Evolutionary conservation across 2,888 invertebrate species (phyloP), one percentile per base, ranked within the genome.

Genomic region (Acleris literana): DNA sequence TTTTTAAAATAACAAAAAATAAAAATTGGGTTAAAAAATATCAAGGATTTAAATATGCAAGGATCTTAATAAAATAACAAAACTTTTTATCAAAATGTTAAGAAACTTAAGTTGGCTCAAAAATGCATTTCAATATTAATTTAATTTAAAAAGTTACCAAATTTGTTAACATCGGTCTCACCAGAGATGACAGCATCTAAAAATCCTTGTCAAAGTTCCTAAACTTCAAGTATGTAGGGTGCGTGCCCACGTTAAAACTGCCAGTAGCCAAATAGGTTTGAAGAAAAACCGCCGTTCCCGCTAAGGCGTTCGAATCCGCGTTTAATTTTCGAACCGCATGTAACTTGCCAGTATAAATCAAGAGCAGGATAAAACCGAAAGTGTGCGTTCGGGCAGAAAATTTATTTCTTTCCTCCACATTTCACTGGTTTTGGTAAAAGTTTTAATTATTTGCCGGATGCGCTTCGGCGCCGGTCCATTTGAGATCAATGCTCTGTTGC

Each of bases 361-460:
- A 80, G 74, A 80, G 76, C 72, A 81, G 83, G 82, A 85, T 86
- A 87, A 88, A 88, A 90, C 87, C 83, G 84, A 88, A 84, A 87
- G 85, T 84, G 82, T 83, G 79, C 85, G 77, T 85, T 88, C 80
- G 79, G 73, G 76, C 84, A 81, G 86, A 87, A 88, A 88, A 90
- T 88, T 87, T 88, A 87, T 89, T 87, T 88, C 84, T 84, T 83
- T 87, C 81, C 81, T 79, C 78, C 79, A 85, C 83, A 86, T 86
- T 85, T 87, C 84, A 82, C 76, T 85, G 84, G 78, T 79, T 88
- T 84, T 86, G 85, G 84, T 83, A 82, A 83, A 88, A 88, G 81
- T 88, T 90, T 88, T 90, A 90, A 90, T 90, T 90, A 88, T 88
- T 88, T 82, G 83, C 84, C 88, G 86, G 88, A 89, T 88, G 85